Percentiles rank a stretch among this genome's conserved stretches.
phyloP scores from a whole-genome alignment of 1,140 invertebrate genomes.

The Augochlora pura region DNA sequence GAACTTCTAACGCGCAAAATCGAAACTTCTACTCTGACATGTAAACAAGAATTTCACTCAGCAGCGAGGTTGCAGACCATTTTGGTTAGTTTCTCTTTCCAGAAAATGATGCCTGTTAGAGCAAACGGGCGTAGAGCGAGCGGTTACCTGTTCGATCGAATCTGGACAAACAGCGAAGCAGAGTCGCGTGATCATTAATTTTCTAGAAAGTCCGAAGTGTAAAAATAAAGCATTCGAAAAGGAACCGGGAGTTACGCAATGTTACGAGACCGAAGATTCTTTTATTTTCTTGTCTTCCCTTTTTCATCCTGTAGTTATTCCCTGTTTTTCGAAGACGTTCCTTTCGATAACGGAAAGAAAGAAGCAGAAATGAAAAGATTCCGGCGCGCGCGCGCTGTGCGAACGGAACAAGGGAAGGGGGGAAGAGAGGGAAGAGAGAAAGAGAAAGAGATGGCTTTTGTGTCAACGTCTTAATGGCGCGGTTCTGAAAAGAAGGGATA shows the following conservation, averaged over 20 bases:
- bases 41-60: too few relatives aligned
- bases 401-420: not conserved
- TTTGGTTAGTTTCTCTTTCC: not conserved
- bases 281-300: not conserved
- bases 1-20: too few relatives aligned
- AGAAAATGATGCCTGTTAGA: not conserved
- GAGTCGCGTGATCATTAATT: not conserved
- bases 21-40: too few relatives aligned
- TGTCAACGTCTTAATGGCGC: conserved; percentile 48
- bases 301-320: not conserved
- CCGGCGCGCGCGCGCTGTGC: not conserved
- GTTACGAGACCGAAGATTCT: not conserved
- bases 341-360: not conserved
- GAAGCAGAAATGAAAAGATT: not conserved
- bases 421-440: too few relatives aligned
- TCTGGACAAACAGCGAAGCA: not conserved
- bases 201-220: not conserved
- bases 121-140: not conserved
- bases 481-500: conserved; percentile 36
- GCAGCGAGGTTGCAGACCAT: not conserved
- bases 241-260: not conserved
- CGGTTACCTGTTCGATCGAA: too few relatives aligned
- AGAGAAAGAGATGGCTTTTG: conserved; percentile 27
- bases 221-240: not conserved
- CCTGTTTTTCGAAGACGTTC: not conserved